phyloP scores from a whole-genome alignment of 1,140 invertebrate species.

The Pogonognathellus flavescens region DNA sequence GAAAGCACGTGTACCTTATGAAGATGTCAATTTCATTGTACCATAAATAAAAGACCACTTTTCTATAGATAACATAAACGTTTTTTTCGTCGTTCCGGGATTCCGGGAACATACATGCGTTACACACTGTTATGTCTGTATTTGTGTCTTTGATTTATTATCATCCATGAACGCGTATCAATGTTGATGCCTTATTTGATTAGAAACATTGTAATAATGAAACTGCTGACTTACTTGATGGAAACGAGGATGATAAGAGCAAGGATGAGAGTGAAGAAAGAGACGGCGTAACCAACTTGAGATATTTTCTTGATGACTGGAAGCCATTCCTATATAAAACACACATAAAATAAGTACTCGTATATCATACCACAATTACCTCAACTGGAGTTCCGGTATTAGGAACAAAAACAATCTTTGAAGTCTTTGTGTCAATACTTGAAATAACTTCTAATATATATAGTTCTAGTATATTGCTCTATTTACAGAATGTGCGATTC shows the following conservation, averaged over 20 bases:
- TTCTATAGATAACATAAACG: no score
- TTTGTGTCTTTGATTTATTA: no score
- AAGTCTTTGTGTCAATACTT: not conserved
- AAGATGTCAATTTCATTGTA: no score
- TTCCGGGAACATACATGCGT: no score
- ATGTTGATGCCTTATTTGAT: slow-evolving; percentile 9
- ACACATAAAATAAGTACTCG: not conserved
- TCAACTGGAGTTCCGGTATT: not conserved
- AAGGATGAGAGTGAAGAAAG: slow-evolving; percentile 76
- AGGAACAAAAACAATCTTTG: slow-evolving; percentile 22
- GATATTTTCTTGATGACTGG: slow-evolving; percentile 77
- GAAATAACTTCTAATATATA: not conserved
- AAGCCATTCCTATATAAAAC: slow-evolving; percentile 73
- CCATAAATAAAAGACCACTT: no score
- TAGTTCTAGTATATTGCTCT: not conserved
- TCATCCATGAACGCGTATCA: no score
- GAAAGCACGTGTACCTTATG: no score
- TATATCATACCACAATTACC: not conserved
- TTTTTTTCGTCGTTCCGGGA: no score
- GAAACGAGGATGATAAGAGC: slow-evolving; percentile 78
- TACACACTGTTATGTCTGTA: no score
- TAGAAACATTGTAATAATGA: not conserved
- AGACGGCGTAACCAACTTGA: slow-evolving; percentile 80
- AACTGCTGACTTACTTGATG: slow-evolving; percentile 75
- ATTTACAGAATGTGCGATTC: no score